phyloP scores from a whole-genome alignment of 64 coral and sea anemone genomes.

The Stichodactyla helianthus region DNA sequence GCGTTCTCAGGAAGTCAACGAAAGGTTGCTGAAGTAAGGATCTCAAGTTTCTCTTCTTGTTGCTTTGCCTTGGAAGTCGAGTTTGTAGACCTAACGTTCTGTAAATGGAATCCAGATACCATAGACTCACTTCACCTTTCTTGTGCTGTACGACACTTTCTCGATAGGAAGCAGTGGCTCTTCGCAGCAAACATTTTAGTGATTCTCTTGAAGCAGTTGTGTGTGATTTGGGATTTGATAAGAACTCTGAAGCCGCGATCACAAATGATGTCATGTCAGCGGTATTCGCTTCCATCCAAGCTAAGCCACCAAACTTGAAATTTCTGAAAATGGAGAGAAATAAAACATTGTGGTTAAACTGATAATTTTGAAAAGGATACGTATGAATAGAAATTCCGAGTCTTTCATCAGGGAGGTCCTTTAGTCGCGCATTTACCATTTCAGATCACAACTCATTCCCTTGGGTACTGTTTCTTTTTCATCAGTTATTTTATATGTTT shows the following conservation, averaged over 20 bases:
- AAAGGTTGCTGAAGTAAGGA: constrained; percentile 45
- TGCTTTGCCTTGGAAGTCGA: constrained; percentile 41
- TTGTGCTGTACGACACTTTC: constrained; percentile 57
- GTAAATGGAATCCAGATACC: constrained; percentile 77
- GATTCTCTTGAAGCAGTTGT: neutral
- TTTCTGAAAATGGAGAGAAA: constrained; percentile 29
- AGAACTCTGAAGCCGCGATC: constrained; percentile 6
- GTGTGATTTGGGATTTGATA: neutral
- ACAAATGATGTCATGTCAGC: constrained; percentile 72
- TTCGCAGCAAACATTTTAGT: constrained; percentile 31
- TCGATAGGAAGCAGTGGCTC: constrained; percentile 50
- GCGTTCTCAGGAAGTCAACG: constrained; percentile 32
- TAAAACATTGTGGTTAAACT: neutral
- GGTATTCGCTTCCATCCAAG: constrained; percentile 55
- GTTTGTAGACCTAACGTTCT: constrained; percentile 54
- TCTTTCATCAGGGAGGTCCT: too few species aligned
- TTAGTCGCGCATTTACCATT: too few species aligned
- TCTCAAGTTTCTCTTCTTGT: constrained; percentile 20
- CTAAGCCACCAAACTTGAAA: constrained; percentile 64
- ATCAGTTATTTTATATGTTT: too few species aligned
- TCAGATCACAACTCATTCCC: too few species aligned
- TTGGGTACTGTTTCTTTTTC: too few species aligned
- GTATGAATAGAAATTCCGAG: too few species aligned
- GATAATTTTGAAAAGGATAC: too few species aligned
- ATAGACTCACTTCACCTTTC: constrained; percentile 65